Percentiles rank a stretch among this genome's conserved stretches.
These are phyloP conservation scores for Strix uralensis DNA, from an alignment of 2,113 vertebrate genomes.

Conservation along the genomic window DNA sequence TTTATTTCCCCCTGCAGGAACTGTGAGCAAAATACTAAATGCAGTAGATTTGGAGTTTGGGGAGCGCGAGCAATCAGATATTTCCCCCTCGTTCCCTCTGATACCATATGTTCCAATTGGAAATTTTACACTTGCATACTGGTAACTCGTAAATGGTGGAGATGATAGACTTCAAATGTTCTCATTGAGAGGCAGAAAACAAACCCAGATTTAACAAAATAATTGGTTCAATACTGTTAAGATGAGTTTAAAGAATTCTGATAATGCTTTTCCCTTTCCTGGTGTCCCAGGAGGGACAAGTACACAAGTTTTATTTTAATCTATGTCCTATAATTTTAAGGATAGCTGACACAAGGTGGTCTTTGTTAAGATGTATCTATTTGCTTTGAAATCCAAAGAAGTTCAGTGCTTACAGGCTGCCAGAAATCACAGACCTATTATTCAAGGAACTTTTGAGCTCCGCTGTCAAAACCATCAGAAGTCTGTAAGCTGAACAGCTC, in stretches of 20 bases:
- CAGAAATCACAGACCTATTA: slow-evolving; percentile 33
- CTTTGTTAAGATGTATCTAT: slow-evolving; percentile 54
- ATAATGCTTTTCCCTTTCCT: slow-evolving; percentile 6
- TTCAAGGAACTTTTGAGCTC: slow-evolving; percentile 35
- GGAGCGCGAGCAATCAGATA: slow-evolving; percentile 46
- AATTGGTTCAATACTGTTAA: slow-evolving; percentile 52
- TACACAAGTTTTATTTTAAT: slow-evolving; percentile 37
- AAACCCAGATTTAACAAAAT: slow-evolving; percentile 62
- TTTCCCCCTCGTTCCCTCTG: slow-evolving; percentile 58
- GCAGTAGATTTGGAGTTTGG: slow-evolving; percentile 50
- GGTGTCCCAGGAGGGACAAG: slow-evolving; percentile 5
- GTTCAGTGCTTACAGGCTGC: not conserved
- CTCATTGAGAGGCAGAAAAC: slow-evolving; percentile 60
- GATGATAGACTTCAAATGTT: slow-evolving; percentile 58
- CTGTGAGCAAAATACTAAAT: slow-evolving; percentile 61
- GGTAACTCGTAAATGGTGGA: slow-evolving; percentile 48
- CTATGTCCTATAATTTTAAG: slow-evolving; percentile 37
- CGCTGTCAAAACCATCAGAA: slow-evolving; percentile 1
- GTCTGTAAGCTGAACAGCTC: not conserved
- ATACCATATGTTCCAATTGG: slow-evolving; percentile 63
- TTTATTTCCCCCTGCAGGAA: slow-evolving; percentile 64
- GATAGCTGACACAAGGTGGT: slow-evolving; percentile 46
- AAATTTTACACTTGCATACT: slow-evolving; percentile 66
- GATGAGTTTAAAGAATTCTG: slow-evolving; percentile 61
- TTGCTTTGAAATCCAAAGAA: slow-evolving; percentile 39